A percentile compares a stretch with the other conserved stretches of the same genome.
phyloP scores from a whole-genome alignment of 1,140 invertebrate genomes.

The Musca domestica region DNA sequence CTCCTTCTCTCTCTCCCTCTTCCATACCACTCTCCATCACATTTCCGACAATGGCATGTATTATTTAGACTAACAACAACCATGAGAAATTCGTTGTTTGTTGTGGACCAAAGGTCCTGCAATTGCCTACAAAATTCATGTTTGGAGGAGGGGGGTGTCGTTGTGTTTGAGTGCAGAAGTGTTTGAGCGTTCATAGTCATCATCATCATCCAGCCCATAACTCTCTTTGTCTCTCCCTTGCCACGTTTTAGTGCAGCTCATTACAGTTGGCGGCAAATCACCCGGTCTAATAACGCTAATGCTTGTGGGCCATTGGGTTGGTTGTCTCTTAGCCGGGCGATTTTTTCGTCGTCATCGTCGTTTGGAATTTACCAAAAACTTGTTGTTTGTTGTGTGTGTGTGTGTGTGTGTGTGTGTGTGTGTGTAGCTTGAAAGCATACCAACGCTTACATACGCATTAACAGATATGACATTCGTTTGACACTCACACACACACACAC shows the following conservation, averaged over 20 bases:
- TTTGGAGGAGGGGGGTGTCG: not conserved
- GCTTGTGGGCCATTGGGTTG: constrained; percentile 6
- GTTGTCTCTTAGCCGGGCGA: not conserved
- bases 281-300: constrained; percentile 12
- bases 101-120: not conserved
- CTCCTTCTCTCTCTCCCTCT: no score
- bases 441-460: no score
- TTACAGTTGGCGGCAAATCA: not conserved
- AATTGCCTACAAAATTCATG: not conserved
- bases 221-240: no score
- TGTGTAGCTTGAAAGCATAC: no score
- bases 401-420: no score
- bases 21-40: no score
- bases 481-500: not conserved
- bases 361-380: no score
- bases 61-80: no score
- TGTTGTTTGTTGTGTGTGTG: no score
- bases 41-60: no score
- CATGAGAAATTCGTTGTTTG: not conserved
- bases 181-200: not conserved
- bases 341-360: not conserved
- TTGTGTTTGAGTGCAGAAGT: not conserved
- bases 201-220: no score
- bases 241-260: not conserved
- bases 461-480: not conserved